Evolutionary conservation across 2,888 invertebrate species (phyloP).

Genomic region (Sinohyriopsis cumingii): DNA sequence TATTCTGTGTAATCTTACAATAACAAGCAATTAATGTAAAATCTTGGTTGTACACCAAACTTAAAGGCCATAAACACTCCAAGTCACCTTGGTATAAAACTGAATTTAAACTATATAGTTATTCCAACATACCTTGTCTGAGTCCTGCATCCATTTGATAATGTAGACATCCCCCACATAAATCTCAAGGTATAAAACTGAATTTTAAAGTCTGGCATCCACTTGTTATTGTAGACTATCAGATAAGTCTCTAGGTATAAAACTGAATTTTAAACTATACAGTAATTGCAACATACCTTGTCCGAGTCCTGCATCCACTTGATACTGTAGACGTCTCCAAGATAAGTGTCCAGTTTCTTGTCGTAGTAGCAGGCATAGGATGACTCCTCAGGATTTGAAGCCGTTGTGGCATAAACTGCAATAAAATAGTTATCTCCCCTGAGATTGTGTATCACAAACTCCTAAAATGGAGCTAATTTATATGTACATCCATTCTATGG

Average conservation of each 20-base stretch:
- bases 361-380: conserved; percentile 78
- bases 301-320: conserved; percentile 79
- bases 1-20: too few relatives aligned
- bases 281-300: conserved; percentile 38
- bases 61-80: too few relatives aligned
- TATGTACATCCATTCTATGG: too few relatives aligned
- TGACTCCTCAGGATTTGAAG: conserved; percentile 76
- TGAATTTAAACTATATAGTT: too few relatives aligned
- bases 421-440: conserved; percentile 4
- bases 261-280: too few relatives aligned
- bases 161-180: conserved; percentile 77
- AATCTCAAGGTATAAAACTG: too few relatives aligned
- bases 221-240: conserved; percentile 77
- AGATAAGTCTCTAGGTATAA: conserved; percentile 53
- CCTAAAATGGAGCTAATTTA: too few relatives aligned
- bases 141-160: conserved; percentile 78
- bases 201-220: conserved; percentile 76
- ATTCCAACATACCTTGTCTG: conserved; percentile 69
- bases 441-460: too few relatives aligned
- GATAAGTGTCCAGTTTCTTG: conserved; percentile 53
- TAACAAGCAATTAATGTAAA: too few relatives aligned
- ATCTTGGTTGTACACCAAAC: too few relatives aligned
- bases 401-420: conserved; percentile 77
- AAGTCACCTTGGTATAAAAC: too few relatives aligned
- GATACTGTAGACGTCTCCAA: conserved; percentile 78